Base-by-base conservation (phyloP, 1,140 invertebrate species). In the Leptopilina boulardi region DNA sequence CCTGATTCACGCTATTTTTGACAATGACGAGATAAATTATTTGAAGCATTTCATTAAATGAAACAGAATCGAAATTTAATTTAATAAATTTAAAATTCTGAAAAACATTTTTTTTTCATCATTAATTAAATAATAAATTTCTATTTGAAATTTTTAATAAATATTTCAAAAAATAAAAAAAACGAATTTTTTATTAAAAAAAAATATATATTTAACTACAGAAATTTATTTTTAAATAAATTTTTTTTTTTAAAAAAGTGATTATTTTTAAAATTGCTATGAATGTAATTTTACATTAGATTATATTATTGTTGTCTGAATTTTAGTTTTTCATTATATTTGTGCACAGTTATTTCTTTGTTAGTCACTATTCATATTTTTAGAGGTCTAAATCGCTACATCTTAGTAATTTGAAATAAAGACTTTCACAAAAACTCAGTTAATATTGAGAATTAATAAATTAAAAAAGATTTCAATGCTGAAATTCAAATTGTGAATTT, bases 371-470 rank as follows among this genome's bases (percentile, higher is more conserved):
- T 18, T 18, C n/a, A 6, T 51, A 51, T 4, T 51, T n/a, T 18
- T 51, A 51, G 5, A n/a, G 11, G 1, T 47, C 44, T 47, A 47
- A 30, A 30, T 30, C 10, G 3, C 44, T 47, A 47, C 26, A 47
- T n/a, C 4, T 47, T 47, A 47, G 44, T 15, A 47, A 3, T n/a
- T 47, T 13, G 44, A 15, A 47, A 47, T 47, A 47, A 34, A 21
- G 18, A 56, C 18, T 56, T 21, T 56, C 19, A 56, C 21, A 56
- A 23, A 38, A 59, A 59, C 18, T 51, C 47, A 51, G 44, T 47
- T 47, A 51, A 51, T 51, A 51, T 51, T 51, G 47, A 18, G 2
- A 51, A 51, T 51, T 47, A 47, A 47, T 47, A 66, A 30, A 66
- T 26, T 26, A 23, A 19, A 56, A 3, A 11, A 10, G 18, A n/a